phyloP scores from a whole-genome alignment of 2,113 vertebrate species.

The Tachysurus fulvidraco region DNA sequence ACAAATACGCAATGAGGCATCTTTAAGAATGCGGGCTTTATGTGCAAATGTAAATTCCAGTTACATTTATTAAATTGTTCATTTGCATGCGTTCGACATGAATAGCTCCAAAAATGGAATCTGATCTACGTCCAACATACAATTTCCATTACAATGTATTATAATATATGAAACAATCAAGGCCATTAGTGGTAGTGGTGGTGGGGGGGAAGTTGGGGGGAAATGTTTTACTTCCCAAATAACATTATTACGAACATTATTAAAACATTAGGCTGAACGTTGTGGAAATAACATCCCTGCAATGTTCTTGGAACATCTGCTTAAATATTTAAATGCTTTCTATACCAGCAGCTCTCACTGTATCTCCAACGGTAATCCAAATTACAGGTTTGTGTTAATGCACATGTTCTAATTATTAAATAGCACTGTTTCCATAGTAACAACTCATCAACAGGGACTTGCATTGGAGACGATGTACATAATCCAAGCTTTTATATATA shows the following conservation, averaged over 20 bases:
- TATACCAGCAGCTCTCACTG: background rate
- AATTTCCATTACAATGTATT: slow-evolving; percentile 19
- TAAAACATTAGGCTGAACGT: background rate
- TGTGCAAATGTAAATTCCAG: slow-evolving; percentile 33
- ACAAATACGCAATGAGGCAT: slow-evolving; percentile 46
- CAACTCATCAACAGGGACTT: background rate
- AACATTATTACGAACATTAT: background rate
- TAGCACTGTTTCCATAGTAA: background rate
- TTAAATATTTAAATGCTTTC: background rate
- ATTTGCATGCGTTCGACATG: slow-evolving; percentile 16
- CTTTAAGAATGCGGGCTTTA: slow-evolving; percentile 33
- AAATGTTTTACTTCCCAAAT: background rate
- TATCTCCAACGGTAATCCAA: background rate
- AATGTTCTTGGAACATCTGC: background rate
- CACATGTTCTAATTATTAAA: background rate
- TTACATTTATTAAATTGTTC: slow-evolving; percentile 22
- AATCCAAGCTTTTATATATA: background rate
- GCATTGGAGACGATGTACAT: background rate
- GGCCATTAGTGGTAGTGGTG: background rate
- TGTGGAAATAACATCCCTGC: background rate
- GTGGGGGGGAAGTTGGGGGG: background rate
- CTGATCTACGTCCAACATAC: slow-evolving; percentile 12
- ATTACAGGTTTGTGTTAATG: background rate
- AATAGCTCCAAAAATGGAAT: slow-evolving; percentile 11
- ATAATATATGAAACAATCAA: slow-evolving; percentile 1